Base-by-base conservation (phyloP, 2,113 vertebrate species). In the Nyctibius bracteatus region DNA sequence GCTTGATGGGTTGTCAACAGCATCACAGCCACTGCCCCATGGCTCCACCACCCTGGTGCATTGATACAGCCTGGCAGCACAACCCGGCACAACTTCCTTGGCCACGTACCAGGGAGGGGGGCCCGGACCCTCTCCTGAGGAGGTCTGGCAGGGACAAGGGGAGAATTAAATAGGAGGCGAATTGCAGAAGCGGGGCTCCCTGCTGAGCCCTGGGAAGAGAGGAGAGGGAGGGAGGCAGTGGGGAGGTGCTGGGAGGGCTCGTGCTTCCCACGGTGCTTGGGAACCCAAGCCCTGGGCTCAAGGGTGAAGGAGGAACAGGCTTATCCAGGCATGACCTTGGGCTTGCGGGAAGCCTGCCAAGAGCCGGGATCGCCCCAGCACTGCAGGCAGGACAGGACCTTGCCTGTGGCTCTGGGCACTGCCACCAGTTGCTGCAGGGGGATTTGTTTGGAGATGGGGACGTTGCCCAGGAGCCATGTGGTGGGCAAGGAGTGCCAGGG, bases 321-420 rank as follows among this genome's bases (percentile, higher is more conserved):
- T 96, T 94, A 81, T 90, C 79, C 94, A 58, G 49, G 59, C 55
- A 79, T 39, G 65, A 85, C 59, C 86, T 84, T 22, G 17, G 2
- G 3, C 47, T 68, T 4, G 3, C 6, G 8, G 82, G 86, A 72
- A 75, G 46, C 37, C 52, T 1, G 2, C 41, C 4, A 44, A 63
- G 30, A 90, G 20, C 35, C 0, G 0, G 54, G 68, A 43, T 47
- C 3, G 0, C 9, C 52, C 41, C 31, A 47, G 82, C 14, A 2
- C 81, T 46, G 33, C 44, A 28, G 44, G 31, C 27, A 35, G 54
- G 43, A 41, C 28, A 44, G 54, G 17, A 44, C 19, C 27, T 75
- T 35, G 41, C 47, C 71, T 67, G 33, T 4, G 3, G 12, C 75
- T 21, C 71, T 58, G 73, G 47, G 47, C 27, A 54, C 19, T 0